Base-by-base conservation (phyloP, 2,113 vertebrate genomes). In the Archilochus colubris region DNA sequence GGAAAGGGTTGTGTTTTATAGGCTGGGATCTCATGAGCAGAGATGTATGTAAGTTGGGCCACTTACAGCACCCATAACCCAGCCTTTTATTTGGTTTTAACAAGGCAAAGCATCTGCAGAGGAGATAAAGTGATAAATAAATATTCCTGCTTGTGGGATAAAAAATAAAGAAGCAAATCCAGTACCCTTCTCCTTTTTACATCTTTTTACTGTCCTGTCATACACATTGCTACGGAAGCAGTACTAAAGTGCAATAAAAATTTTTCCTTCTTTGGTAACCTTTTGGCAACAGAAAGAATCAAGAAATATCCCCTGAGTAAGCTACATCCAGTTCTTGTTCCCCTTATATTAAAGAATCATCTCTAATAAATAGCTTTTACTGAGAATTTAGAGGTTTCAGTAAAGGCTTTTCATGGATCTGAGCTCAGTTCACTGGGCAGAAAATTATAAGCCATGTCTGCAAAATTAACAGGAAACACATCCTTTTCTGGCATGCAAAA, bases 401-500 rank as follows among this genome's bases (percentile, higher is more conserved):
- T 40, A 73, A 68, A 48, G 36, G 72, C 43, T 85, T 81, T 84
- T 61, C 72, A 25, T 6, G 2, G 48, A 57, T 70, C 62, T 68
- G 48, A 92, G 69, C 38, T 53, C 23, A 53, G 16, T 68, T 91
- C 48, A 44, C 54, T 53, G 66, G 62, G 58, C 50, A 82, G 61
- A 95, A 91, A 92, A 89, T 75, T 17, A 84, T 75, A 94, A 87
- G 44, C 12, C 53, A 82, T 18, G 13, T 55, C 80, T 81, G 69
- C 53, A 89, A 69, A 89, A 78, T 73, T 75, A 82, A 48, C 36
- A 82, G 62, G 87, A 92, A 93, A 82, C 4, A 11, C 27, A 31
- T 89, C 10, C 24, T 73, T 88, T 90, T 88, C 78, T 89, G 30
- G 33, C 80, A 46, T 78, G 84, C 61, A 76, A 85, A 89, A 94